Conservation (phyloP, 1,140 invertebrate species). For the Cataglyphis hispanica region DNA sequence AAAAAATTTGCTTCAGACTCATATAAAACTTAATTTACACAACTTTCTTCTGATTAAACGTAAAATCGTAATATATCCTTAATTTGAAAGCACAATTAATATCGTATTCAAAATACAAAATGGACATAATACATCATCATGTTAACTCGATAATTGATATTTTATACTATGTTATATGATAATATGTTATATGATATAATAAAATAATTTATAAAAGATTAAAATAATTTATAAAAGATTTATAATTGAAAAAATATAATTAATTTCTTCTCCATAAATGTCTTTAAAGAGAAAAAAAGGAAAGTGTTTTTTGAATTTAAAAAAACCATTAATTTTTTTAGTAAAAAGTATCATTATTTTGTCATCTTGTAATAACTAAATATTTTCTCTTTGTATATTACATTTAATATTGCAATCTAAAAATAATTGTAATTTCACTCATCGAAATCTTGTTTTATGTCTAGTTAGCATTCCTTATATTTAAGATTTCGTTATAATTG, state of each 20-base stretch:
- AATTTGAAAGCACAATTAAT: constrained; percentile 3
- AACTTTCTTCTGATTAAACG: neutral
- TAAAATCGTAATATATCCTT: neutral
- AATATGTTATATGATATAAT: neutral
- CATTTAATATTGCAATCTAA: neutral
- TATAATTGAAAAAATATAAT: neutral
- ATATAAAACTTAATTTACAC: constrained; percentile 13
- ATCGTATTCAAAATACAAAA: neutral
- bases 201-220: constrained; percentile 2
- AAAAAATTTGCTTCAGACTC: neutral
- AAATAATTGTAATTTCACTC: neutral
- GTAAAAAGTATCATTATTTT: too few species aligned
- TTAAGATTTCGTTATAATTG: neutral
- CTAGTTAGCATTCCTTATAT: neutral
- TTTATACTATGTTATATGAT: too few species aligned
- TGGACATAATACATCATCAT: neutral
- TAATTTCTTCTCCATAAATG: neutral
- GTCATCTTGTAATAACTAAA: too few species aligned
- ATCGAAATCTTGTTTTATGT: neutral
- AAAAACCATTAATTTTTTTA: too few species aligned
- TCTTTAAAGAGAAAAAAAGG: neutral
- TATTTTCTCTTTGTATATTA: too few species aligned
- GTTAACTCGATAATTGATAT: constrained; percentile 18
- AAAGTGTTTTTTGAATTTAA: neutral
- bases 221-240: constrained; percentile 2